phyloP scores from a whole-genome alignment of 2,888 invertebrate genomes.

The Thymelicus acteon region DNA sequence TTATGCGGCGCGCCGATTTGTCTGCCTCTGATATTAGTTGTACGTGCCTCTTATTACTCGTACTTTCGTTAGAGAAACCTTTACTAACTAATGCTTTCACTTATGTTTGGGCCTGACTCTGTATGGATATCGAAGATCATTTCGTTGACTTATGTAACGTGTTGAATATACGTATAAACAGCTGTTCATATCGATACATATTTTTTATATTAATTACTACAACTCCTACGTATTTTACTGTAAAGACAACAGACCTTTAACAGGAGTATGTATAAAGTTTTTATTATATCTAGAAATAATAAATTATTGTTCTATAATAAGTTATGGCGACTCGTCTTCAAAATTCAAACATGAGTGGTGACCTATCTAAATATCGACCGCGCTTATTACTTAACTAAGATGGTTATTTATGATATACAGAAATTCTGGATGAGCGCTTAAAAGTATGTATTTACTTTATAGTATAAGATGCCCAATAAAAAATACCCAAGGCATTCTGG shows the following conservation, averaged over 20 bases:
- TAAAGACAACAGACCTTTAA: too few relatives aligned
- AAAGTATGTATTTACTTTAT: background rate
- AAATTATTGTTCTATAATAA: too few relatives aligned
- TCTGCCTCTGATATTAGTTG: conserved; percentile 44
- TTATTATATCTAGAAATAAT: too few relatives aligned
- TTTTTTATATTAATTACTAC: too few relatives aligned
- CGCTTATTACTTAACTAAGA: too few relatives aligned
- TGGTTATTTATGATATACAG: too few relatives aligned
- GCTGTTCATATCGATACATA: background rate
- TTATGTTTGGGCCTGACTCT: conserved; percentile 15
- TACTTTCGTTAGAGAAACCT: conserved; percentile 48
- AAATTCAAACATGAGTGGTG: too few relatives aligned
- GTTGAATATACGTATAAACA: conserved; percentile 6
- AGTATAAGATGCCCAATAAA: background rate
- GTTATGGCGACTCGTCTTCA: too few relatives aligned
- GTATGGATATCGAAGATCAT: conserved; percentile 19
- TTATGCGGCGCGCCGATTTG: conserved; percentile 48
- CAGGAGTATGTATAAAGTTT: too few relatives aligned
- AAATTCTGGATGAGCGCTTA: background rate
- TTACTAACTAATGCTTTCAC: conserved; percentile 34
- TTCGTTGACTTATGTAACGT: conserved; percentile 6
- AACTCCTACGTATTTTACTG: too few relatives aligned
- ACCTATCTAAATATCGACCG: too few relatives aligned
- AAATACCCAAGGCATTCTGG: conserved; percentile 3
- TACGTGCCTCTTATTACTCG: conserved; percentile 48